A percentile compares a stretch with the other conserved stretches of the same genome.
Conservation (phyloP, 1,140 invertebrate genomes). For the Apis florea region DNA sequence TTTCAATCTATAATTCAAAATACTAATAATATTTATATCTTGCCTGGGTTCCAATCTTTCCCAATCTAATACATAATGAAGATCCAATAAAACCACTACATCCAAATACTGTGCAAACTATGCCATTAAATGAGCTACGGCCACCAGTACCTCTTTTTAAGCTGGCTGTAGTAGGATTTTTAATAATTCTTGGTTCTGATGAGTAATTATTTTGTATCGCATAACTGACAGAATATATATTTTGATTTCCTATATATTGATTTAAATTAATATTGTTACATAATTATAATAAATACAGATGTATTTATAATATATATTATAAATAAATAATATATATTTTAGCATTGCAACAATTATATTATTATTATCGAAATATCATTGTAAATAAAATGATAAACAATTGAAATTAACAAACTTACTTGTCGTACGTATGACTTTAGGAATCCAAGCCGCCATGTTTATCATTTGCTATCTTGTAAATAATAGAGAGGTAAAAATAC, state of each 20-base stretch:
- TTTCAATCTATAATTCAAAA: neutral
- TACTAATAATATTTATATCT: neutral
- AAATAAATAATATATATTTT: neutral
- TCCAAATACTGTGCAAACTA: slow-evolving; percentile 98
- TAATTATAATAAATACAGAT: slow-evolving; percentile 20
- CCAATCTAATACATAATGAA: slow-evolving; percentile 92
- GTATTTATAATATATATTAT: too few species aligned
- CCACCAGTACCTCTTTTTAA: slow-evolving; percentile 95
- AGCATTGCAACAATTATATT: neutral
- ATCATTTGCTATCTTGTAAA: neutral
- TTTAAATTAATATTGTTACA: slow-evolving; percentile 30
- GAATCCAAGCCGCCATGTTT: slow-evolving; percentile 65
- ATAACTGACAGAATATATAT: slow-evolving; percentile 40
- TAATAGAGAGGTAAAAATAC: neutral
- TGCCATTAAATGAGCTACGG: slow-evolving; percentile 96
- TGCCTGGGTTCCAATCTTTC: slow-evolving; percentile 92
- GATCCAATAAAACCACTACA: slow-evolving; percentile 92
- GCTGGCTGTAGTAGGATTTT: slow-evolving; percentile 82
- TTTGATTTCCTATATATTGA: slow-evolving; percentile 64
- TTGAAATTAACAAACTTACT: slow-evolving; percentile 56
- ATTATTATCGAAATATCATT: too few species aligned
- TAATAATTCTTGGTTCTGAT: slow-evolving; percentile 69
- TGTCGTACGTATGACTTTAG: slow-evolving; percentile 45
- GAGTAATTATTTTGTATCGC: slow-evolving; percentile 72
- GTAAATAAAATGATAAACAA: neutral